Base-by-base conservation (phyloP, 2,888 invertebrate species). In the Sarcophaga caerulescens region DNA sequence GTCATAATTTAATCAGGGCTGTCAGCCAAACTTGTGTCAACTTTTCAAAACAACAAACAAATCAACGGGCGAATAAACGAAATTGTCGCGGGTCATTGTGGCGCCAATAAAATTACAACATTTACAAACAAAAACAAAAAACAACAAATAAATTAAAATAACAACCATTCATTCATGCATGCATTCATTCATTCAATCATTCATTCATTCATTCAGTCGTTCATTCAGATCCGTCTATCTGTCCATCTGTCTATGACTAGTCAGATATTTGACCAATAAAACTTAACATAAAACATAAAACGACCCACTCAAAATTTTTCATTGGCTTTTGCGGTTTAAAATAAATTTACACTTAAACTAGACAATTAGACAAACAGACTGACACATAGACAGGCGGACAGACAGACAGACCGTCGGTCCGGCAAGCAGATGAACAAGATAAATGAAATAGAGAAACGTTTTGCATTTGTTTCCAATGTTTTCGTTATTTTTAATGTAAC, bases 241-340 rank as follows among this genome's bases (percentile, higher is more conserved):
- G 65, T 60, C 47, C 57, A 80, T 52, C 63, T 17, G 52, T 52
- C 52, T 60, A 81, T 74, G 69, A 60, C 82, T 76, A 63, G 70
- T 83, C 71, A 66, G 57, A 83, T 73, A 76, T 82, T 83, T 77
- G 74, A 81, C 83, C 83, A 77, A 83, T 78, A 83, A 84, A 83
- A 83, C 71, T 71, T 81, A 79, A 79, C 74, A 81, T 78, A 65
- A 76, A 59, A 76, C 19, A 52, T 52, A 59, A n/a, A n/a, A 74
- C 65, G 57, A 59, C 83, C 81, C 76, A 76, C 84, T 69, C 79
- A 47, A 63, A 74, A 71, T 73, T 19, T 11, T n/a, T 52, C 17
- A 66, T 73, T 35, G 10, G 6, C n/a, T 63, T 47, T 69, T 47
- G 45, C 25, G 23, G 23, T 10, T 47, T 70, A 19, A 70, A 65